These are phyloP conservation scores for Plebejus argus DNA, from an alignment of 2,888 invertebrate genomes.

Conservation along the genomic window DNA sequence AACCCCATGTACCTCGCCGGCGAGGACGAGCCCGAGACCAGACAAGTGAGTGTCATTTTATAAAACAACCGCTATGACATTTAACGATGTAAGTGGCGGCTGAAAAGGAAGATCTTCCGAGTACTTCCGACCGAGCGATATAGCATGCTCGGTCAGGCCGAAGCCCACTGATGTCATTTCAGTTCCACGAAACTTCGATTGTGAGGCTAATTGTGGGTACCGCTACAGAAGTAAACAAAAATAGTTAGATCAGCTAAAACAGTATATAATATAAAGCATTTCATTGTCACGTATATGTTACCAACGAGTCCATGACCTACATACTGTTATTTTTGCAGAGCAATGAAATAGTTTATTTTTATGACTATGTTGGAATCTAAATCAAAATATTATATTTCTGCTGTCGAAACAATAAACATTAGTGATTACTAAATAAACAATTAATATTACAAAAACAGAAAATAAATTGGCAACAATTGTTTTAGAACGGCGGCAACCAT, in stretches of 20 bases:
- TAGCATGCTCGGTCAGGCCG: too few species aligned
- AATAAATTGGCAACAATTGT: conserved; percentile 22
- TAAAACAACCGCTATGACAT: too few species aligned
- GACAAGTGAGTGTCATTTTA: conserved; percentile 34
- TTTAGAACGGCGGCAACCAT: conserved; percentile 82
- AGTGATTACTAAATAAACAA: not conserved
- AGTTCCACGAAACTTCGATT: too few species aligned
- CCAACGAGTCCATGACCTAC: not conserved
- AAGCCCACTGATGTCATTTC: too few species aligned
- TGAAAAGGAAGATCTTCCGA: too few species aligned
- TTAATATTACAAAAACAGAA: not conserved
- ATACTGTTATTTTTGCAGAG: not conserved
- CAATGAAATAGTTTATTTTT: not conserved
- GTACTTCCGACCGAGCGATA: too few species aligned
- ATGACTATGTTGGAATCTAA: not conserved
- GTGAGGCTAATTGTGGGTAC: too few species aligned
- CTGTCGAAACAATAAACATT: not conserved
- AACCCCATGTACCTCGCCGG: conserved; percentile 93
- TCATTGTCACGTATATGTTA: not conserved
- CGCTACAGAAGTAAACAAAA: too few species aligned
- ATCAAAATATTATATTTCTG: not conserved
- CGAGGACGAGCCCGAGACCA: conserved; percentile 81
- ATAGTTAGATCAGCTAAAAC: too few species aligned
- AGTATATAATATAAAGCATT: not conserved
- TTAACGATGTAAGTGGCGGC: too few species aligned